These are phyloP conservation scores for Penaeus chinensis DNA, from an alignment of 1,140 invertebrate genomes.

Conservation along the genomic window DNA sequence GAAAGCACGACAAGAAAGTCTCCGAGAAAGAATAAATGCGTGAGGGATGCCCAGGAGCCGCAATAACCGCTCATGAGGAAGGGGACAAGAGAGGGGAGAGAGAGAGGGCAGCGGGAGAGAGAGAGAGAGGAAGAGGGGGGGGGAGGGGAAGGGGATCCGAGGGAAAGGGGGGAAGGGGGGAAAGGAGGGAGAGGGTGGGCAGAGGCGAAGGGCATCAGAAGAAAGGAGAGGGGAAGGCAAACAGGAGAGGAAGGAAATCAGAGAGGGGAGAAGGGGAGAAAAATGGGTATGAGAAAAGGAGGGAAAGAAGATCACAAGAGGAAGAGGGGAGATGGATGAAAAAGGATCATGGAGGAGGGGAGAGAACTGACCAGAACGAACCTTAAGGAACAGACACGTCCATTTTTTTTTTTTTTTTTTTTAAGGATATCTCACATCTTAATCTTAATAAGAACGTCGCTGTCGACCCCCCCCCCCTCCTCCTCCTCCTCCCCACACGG, in stretches of 20 bases:
- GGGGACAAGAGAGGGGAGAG: background rate
- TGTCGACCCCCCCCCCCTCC: too few species aligned
- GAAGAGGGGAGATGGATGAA: slow-evolving; percentile 1
- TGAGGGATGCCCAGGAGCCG: background rate
- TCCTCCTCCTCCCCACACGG: too few species aligned
- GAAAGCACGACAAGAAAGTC: background rate
- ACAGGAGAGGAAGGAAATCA: background rate
- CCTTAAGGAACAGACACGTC: background rate
- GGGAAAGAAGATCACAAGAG: background rate
- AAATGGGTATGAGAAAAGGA: background rate
- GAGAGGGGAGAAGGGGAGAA: background rate
- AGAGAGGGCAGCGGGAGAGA: background rate
- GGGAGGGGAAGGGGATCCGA: background rate
- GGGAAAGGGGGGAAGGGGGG: background rate
- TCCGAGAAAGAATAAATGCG: background rate
- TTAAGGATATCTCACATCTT: too few species aligned
- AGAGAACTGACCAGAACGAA: background rate
- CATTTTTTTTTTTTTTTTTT: too few species aligned
- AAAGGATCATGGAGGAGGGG: background rate
- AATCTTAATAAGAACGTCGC: too few species aligned
- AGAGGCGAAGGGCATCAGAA: background rate
- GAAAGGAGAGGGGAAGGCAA: background rate
- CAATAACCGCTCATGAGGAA: background rate
- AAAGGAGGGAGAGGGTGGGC: slow-evolving; percentile 5
- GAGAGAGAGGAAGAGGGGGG: background rate